phyloP scores from a whole-genome alignment of 2,797 vertebrate species.

The Cossypha caffra region DNA sequence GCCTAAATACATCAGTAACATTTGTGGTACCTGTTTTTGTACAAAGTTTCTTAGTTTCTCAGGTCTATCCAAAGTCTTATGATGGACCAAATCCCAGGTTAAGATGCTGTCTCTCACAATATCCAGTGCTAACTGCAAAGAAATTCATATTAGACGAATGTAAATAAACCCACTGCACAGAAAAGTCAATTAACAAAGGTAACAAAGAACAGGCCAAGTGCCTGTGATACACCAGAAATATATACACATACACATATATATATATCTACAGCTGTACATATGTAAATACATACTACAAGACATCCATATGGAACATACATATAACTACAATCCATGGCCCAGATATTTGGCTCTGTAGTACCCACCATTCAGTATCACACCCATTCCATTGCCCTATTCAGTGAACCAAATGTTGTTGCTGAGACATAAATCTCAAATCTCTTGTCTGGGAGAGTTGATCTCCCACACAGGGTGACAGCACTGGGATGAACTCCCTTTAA shows the following conservation, averaged over 20 bases:
- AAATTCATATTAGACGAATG: accelerated
- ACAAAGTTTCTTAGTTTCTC: neutral
- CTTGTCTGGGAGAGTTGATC: neutral
- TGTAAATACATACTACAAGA: neutral
- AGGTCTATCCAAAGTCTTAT: neutral
- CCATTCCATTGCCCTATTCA: neutral
- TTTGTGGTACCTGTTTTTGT: neutral
- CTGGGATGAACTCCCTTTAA: neutral
- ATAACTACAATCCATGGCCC: neutral
- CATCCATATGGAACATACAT: neutral
- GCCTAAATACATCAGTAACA: neutral
- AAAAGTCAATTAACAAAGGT: neutral
- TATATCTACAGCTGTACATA: neutral
- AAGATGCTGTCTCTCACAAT: neutral
- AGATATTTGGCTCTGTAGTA: neutral
- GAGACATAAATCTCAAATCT: neutral
- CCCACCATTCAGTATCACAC: neutral
- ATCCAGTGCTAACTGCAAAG: neutral
- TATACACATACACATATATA: too few relatives aligned
- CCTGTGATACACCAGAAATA: neutral
- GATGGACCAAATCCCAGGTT: neutral
- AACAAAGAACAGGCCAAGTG: neutral
- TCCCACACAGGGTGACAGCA: neutral
- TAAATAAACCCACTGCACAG: neutral
- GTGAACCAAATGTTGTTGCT: neutral